Percentiles rank a stretch among this genome's conserved stretches.
phyloP scores from a whole-genome alignment of 1,140 invertebrate species.

The Bombus polaris region DNA sequence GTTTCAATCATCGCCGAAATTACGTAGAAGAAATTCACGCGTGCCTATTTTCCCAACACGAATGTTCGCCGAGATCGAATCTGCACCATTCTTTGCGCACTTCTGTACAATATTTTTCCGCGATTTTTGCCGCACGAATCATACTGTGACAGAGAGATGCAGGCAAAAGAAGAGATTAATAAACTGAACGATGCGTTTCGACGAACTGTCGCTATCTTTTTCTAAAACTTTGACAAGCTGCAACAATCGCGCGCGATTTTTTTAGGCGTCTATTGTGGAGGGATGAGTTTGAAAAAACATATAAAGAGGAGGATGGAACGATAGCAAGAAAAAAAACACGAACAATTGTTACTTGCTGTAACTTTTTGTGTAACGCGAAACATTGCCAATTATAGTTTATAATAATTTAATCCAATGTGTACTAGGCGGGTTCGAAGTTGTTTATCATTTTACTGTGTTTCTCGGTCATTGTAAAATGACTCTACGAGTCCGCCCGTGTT shows the following conservation, averaged over 20 bases:
- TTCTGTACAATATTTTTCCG: neutral
- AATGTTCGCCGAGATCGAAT: neutral
- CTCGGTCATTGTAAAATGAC: slow-evolving; percentile 13
- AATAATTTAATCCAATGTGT: slow-evolving; percentile 29
- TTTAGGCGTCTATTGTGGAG: neutral
- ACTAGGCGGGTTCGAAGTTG: slow-evolving; percentile 17
- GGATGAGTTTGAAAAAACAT: neutral
- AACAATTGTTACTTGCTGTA: neutral
- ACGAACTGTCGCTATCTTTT: slow-evolving; percentile 12
- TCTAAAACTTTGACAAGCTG: neutral
- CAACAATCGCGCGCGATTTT: neutral
- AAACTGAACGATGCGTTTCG: neutral
- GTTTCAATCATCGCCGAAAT: neutral
- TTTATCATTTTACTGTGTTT: slow-evolving; percentile 20
- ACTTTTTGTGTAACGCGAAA: slow-evolving; percentile 32
- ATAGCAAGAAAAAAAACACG: neutral
- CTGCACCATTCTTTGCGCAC: neutral
- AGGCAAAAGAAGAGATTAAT: neutral
- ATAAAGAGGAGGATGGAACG: neutral
- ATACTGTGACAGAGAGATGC: neutral
- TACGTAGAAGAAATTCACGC: neutral
- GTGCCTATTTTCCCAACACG: slow-evolving; percentile 17
- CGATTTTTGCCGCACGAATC: slow-evolving; percentile 9
- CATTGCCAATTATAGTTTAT: slow-evolving; percentile 49
- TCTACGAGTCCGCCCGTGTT: slow-evolving; percentile 50